Conservation (phyloP, 2,113 vertebrate species). For the Dicerorhinus sumatrensis region DNA sequence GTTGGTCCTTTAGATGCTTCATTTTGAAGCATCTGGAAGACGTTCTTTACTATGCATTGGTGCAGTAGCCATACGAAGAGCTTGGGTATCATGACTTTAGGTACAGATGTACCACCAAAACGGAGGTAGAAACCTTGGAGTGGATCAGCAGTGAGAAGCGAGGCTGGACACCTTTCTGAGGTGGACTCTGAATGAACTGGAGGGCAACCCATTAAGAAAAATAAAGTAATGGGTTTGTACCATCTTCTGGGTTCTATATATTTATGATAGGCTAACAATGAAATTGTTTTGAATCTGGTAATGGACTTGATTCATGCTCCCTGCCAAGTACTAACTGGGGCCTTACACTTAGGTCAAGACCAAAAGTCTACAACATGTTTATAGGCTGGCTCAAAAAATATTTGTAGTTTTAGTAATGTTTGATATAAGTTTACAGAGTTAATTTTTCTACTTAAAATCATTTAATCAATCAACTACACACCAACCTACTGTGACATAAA, state of each 20-base stretch:
- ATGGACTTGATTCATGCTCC: background rate
- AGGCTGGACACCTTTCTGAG: background rate
- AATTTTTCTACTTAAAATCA: background rate
- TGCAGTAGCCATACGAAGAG: background rate
- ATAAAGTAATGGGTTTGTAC: background rate
- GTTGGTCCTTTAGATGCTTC: background rate
- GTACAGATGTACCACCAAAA: background rate
- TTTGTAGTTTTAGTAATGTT: background rate
- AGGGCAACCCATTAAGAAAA: background rate
- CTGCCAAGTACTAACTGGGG: background rate
- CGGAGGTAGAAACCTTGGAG: background rate
- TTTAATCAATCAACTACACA: background rate
- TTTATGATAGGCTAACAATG: background rate
- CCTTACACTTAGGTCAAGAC: background rate
- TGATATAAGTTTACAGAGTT: background rate
- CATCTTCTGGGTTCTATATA: background rate
- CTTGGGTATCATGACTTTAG: background rate
- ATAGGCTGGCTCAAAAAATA: background rate
- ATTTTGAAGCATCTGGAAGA: background rate
- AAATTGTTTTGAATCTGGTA: background rate
- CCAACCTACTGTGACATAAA: background rate
- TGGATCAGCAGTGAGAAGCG: background rate
- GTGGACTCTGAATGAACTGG: background rate
- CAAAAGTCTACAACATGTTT: background rate
- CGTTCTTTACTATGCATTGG: background rate